These are phyloP conservation scores for Alouatta palliata DNA, from an alignment of 2,113 vertebrate species.

Conservation along the genomic window DNA sequence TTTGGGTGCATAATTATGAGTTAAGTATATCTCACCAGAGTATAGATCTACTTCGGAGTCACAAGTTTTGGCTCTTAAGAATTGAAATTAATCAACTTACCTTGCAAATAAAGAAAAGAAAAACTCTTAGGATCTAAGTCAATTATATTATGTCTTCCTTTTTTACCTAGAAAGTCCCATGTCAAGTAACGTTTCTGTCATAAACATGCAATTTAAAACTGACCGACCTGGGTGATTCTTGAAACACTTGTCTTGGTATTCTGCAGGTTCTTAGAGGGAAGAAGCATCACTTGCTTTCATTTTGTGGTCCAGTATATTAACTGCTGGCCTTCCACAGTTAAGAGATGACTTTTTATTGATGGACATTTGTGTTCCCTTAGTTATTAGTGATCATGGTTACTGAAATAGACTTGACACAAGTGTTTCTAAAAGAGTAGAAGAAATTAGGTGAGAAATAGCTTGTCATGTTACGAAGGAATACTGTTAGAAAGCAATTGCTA, in stretches of 20 bases:
- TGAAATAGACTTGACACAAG: neutral
- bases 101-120: slow-evolving; percentile 39
- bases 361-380: neutral
- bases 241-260: neutral
- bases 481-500: neutral
- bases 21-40: slow-evolving; percentile 23
- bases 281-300: neutral
- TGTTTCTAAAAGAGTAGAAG: neutral
- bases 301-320: neutral
- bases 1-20: neutral
- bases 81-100: slow-evolving; percentile 10
- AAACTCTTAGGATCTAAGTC: neutral
- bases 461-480: neutral
- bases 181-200: slow-evolving; percentile 5
- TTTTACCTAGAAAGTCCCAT: neutral
- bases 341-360: neutral
- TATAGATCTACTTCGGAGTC: neutral
- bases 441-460: neutral
- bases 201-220: slow-evolving; percentile 31
- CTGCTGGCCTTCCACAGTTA: neutral
- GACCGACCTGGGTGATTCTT: neutral
- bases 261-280: neutral
- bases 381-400: neutral
- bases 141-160: slow-evolving; percentile 19
- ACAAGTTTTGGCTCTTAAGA: slow-evolving; percentile 15